Evolutionary conservation across 2,797 vertebrate species (phyloP).

Genomic region (Crax fasciolata): DNA sequence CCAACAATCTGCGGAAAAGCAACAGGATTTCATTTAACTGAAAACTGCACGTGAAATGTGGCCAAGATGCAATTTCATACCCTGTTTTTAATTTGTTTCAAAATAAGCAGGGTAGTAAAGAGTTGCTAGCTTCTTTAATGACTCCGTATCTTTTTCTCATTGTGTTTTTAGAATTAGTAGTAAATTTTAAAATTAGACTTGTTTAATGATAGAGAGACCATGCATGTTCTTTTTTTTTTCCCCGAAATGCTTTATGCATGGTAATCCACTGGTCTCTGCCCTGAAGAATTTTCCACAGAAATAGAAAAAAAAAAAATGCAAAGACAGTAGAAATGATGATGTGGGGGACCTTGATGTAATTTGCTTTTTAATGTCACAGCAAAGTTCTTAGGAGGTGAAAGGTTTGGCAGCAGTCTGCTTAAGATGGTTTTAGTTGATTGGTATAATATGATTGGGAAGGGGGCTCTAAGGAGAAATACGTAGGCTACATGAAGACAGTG

Average conservation of each 20-base stretch:
- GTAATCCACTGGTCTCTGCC: not conserved
- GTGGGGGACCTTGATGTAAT: not conserved
- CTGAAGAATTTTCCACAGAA: not conserved
- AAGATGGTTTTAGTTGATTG: not conserved
- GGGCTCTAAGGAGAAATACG: not conserved
- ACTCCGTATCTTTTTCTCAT: not conserved
- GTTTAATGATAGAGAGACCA: not conserved
- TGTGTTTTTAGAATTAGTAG: not conserved
- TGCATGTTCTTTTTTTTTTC: not conserved
- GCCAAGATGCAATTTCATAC: not conserved
- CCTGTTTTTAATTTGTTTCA: not conserved
- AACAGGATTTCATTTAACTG: not conserved
- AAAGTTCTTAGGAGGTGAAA: not conserved
- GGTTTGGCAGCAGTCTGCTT: not conserved
- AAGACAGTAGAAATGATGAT: not conserved
- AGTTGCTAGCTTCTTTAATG: not conserved
- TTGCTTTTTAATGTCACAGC: not conserved
- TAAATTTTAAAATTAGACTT: not conserved
- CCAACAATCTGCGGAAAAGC: not conserved
- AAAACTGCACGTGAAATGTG: not conserved
- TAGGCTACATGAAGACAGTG: not conserved
- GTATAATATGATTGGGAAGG: not conserved
- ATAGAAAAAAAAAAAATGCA: not conserved
- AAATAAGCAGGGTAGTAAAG: not conserved
- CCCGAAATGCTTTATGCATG: not conserved